Base-by-base conservation (phyloP, 30 jellyfish, hydroid and myxozoan species). In the Clytia hemisphaerica region DNA sequence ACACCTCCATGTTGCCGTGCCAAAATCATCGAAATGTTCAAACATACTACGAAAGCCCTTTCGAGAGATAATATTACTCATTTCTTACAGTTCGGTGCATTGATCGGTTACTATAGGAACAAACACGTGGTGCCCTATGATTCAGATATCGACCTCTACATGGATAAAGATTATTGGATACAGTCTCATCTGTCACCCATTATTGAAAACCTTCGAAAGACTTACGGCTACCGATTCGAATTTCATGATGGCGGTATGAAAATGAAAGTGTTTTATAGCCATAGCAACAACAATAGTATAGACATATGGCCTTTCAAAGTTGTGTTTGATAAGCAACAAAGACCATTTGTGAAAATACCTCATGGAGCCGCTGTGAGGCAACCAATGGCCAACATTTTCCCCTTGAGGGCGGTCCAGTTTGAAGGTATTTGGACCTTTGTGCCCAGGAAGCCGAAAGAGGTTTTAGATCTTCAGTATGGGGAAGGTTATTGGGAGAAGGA, bases 1-100 rank as follows among this genome's bases (percentile, higher is more conserved):
- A 70, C 88, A 9, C 95, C 98, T 44, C 98, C 98, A 29, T 89
- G 98, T 51, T 89, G 98, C 47, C 88, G 93, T 12, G 54, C 57
- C 4, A 88, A 89, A 42, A 19, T 89, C 40, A 16, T 89, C 45
- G 77, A 60, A 21, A 57, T 89, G 84, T 62, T 60, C 30, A 71
- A 54, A 25, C 83, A 60, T 30, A 74, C 77, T 61, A 47, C 92
- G 0, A 34, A 64, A 1, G 85, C 51, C 64, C 45, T 89, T 22
- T 27, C 37, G 35, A 15, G 34, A 63, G 28, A 21, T 53, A 57
- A 58, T 31, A 69, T 89, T 30, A n/a, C 75, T 24, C 93, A 89
- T 69, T 29, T 69, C 44, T 37, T 89, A 82, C 59, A 74, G n/a
- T 57, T 76, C 24, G 98, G 98, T 6, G 98, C 92, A 0, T 86